Base-by-base conservation (phyloP, 2,797 vertebrate species). In the Sebastes aleutianus region DNA sequence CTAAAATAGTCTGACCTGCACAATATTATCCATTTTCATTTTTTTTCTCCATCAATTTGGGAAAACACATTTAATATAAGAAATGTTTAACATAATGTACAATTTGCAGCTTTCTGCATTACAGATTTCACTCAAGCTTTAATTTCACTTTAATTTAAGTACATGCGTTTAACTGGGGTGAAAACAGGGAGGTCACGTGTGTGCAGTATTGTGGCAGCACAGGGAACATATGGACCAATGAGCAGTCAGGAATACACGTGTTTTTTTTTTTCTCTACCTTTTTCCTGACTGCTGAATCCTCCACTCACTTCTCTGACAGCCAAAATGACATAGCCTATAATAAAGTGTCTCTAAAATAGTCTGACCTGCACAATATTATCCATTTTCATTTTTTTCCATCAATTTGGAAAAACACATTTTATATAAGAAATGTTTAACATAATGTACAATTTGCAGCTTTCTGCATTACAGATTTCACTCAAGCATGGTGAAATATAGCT, bases 171-270 rank as follows among this genome's bases (percentile, higher is more conserved):
- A 91, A 94, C 89, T 95, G 92, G 92, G 36, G 88, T 94, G 93
- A 94, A 94, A 95, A 95, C 89, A 94, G 92, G 89, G 70, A 80
- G 94, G 94, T 98, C 97, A 97, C 97, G 97, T 98, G 97, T 93
- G 95, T 89, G 88, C 93, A 83, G 94, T 92, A 96, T 95, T 95
- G 94, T 95, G 90, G 94, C 94, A 92, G 93, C 91, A 84, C 89
- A 87, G 79, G 93, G 95, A 95, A 94, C 94, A 94, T 94, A 78
- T 93, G 90, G 86, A 96, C 96, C 97, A 96, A 97, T 96, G 80
- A 91, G 92, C 79, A 84, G 89, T 82, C 88, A 90, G 87, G 80
- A 94, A 90, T 84, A 85, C 83, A 74, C 87, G 82, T 91, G 43
- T 6, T 14, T 68, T 24, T 86, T 88, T 88, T 90, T 85, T 78